A percentile compares a stretch with the other conserved stretches of the same genome.
phyloP scores from a whole-genome alignment of 2,113 vertebrate species.

The Chitala chitala region DNA sequence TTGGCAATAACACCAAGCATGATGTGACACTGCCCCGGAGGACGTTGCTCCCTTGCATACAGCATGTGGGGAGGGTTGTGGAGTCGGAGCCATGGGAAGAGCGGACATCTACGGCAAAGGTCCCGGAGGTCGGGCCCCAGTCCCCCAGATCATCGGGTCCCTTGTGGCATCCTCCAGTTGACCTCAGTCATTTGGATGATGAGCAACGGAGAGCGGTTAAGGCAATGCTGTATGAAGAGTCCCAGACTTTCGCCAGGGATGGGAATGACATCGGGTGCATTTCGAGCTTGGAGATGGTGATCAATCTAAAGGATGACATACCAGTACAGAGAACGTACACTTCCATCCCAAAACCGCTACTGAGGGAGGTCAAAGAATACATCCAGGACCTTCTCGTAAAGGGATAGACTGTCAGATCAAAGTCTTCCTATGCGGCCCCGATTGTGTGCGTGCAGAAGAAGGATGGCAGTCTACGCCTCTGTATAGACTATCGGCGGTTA shows the following conservation, averaged over 20 bases:
- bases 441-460: conserved; percentile 1
- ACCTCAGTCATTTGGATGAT: neutral
- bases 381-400: conserved; percentile 4
- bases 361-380: neutral
- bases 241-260: neutral
- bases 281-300: neutral
- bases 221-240: conserved; percentile 12
- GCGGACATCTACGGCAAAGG: neutral
- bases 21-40: no score
- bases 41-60: no score
- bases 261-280: conserved; percentile 2
- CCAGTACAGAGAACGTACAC: neutral
- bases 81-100: neutral
- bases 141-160: neutral
- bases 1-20: no score
- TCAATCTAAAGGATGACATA: conserved; percentile 1
- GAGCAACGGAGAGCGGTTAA: neutral
- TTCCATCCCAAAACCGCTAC: neutral
- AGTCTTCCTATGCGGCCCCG: neutral
- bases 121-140: neutral
- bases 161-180: conserved; percentile 4
- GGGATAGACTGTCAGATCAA: conserved; percentile 7
- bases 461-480: conserved; percentile 11
- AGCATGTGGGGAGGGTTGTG: no score
- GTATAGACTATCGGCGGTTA: no score